Base-by-base conservation (phyloP, 2,113 vertebrate species). In the Hepsetus odoe region DNA sequence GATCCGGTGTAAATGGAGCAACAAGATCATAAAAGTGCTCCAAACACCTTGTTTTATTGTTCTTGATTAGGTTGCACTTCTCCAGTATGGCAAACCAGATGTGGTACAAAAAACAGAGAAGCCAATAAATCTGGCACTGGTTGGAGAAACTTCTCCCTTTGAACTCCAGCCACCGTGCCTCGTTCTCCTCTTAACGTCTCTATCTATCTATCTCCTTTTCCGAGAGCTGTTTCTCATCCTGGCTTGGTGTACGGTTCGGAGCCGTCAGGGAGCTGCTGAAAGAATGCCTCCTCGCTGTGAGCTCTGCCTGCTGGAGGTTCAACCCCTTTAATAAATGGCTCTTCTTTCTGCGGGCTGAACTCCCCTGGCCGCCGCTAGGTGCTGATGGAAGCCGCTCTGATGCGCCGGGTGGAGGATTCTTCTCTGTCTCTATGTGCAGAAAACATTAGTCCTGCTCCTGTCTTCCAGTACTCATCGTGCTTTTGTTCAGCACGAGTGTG, bases 261-360 rank as follows among this genome's bases (percentile, higher is more conserved):
- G 33, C 0, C 73, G 51, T 77, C 20, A 69, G 78, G 55, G 66
- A 51, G 3, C 74, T 86, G 89, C 85, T 92, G 91, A 90, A 87
- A 91, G 66, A 86, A 87, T 81, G 80, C 61, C 80, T 74, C 73
- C 40, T 16, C 49, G 6, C 51, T 83, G 83, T 85, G 87, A 76
- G 49, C 69, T 56, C 83, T 77, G 68, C 80, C 22, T 18, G 46
- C 42, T 40, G 35, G 51, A 53, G 49, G 32, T 24, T 75, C 26
- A 53, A 28, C 40, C 49, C 72, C 35, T 4, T 81, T 88, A 87
- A 90, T 88, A 89, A 88, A 89, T 86, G 83, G 84, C 72, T 76
- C 80, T 83, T 82, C 84, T 91, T 87, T 92, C 89, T 89, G 76
- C 88, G 66, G 80, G 38, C 16, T 85, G 86, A 91, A 90, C 87